Evolutionary conservation across 2,113 vertebrate species (phyloP), one percentile per base, ranked within the genome.

Genomic region (Acinonyx jubatus): DNA sequence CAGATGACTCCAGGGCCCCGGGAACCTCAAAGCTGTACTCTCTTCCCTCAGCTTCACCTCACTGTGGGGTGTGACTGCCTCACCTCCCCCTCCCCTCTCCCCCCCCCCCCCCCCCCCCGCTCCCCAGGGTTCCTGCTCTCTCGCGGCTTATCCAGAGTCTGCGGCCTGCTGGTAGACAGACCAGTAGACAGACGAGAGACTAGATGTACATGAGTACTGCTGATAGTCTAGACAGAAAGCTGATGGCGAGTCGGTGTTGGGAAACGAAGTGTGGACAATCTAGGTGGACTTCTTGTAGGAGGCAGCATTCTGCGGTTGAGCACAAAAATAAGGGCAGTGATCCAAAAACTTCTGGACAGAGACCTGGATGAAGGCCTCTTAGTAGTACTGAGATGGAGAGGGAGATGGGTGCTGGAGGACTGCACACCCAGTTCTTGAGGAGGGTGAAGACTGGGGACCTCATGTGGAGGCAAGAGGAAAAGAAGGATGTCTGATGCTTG

Each of bases 81-180:
- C 25, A 12, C 38, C 48, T 23, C 6, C 0, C 25, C 16, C n/a
- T 7, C 0, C 0, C 45, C 45, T 7, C 61, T 2, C 25, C 18
- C 38, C 48, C 23, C 25, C 9, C n/a, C 25, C 18, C 38, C 48
- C 23, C 25, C 9, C n/a, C 13, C 0, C 0, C 55, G 19, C 45
- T 21, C 38, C 18, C 29, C 18, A 18, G 27, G 11, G 18, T 36
- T 23, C 29, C 36, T 71, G n/a, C 13, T 31, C 31, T 57, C 21
- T 61, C 38, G 25, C 23, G 29, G 84, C 25, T 92, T 68, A 89
- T 69, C 48, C n/a, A 63, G 36, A 80, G n/a, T 21, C 50, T 48
- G 3, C 48, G 87, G 81, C 36, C 80, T 73, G 45, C 1, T 41
- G 21, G 9, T 69, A 31, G 55, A 81, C 25, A 33, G 23, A 48